Base-by-base conservation (phyloP, 2,888 invertebrate species). In the Altica lythri region DNA sequence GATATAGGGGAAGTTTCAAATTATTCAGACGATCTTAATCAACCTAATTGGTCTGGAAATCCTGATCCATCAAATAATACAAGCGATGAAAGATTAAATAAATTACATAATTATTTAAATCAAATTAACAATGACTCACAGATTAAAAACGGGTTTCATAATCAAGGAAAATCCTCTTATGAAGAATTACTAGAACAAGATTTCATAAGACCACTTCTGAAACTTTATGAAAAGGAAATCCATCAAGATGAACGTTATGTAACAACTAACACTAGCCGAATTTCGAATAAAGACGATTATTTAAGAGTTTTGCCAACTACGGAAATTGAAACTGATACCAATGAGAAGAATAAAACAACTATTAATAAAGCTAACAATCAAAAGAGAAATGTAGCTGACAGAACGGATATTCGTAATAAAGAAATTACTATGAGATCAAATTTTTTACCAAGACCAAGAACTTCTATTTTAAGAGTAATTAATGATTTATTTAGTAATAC, bases 101-200 rank as follows among this genome's bases (percentile, higher is more conserved):
- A 61, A 29, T 65, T 71, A n/a, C 64, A 70, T 38, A 65, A 66
- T 48, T 70, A 70, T 56, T 55, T 70, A 43, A 57, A 44, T 17
- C 65, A 66, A 34, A 63, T 69, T 12, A 62, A 67, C 22, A 58
- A 60, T 53, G 65, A 65, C 9, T 53, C 62, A 46, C 54, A 59
- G 16, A 60, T 53, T 53, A 32, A 29, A 18, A 10, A 25, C 2
- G 32, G 25, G 2, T 42, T 27, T 62, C 70, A 32, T 13, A 67
- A 68, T 49, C 62, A 66, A 51, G 60, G 66, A 60, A 74, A 72
- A 62, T 68, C 72, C 25, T 61, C 69, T 44, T 72, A 75, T 54
- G 74, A 75, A 47, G 70, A 67, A 59, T 55, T 73, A 19, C 50
- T 75, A 30, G 74, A 75, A 51, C 71, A 70, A 43, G 73, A 75